phyloP scores from a whole-genome alignment of 2,797 vertebrate species.

The Enteromius radiatus region DNA sequence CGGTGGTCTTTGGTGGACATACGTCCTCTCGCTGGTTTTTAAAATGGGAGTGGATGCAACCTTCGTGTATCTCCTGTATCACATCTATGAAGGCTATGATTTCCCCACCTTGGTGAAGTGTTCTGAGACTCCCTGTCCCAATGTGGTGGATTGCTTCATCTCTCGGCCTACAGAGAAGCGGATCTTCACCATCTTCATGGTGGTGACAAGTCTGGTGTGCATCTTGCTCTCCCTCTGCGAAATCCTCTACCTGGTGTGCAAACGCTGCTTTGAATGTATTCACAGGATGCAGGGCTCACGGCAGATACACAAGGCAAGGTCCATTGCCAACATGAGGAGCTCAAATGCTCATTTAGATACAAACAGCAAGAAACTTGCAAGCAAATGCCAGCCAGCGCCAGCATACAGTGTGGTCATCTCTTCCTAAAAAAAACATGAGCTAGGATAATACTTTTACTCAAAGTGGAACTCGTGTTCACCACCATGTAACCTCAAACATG shows the following conservation, averaged over 20 bases:
- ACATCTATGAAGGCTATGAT: conserved; percentile 85
- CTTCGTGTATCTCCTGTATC: conserved; percentile 89
- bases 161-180: conserved; percentile 88
- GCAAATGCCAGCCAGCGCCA: conserved; percentile 63
- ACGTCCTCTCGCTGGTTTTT: conserved; percentile 87
- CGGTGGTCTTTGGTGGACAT: conserved; percentile 95
- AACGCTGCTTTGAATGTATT: conserved; percentile 78
- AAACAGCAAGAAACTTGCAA: conserved; percentile 37
- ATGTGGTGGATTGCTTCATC: conserved; percentile 90
- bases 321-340: conserved; percentile 63
- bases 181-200: conserved; percentile 92
- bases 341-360: conserved; percentile 61
- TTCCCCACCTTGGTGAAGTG: conserved; percentile 89
- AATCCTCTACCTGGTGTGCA: conserved; percentile 83
- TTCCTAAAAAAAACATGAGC: conserved; percentile 32
- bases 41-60: conserved; percentile 84
- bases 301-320: conserved; percentile 52
- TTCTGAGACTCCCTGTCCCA: conserved; percentile 84
- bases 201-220: conserved; percentile 82
- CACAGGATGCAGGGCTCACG: neutral
- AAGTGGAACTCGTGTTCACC: neutral
- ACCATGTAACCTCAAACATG: neutral
- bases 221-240: conserved; percentile 85
- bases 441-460: neutral
- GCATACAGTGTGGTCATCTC: conserved; percentile 61